These are phyloP conservation scores for Diplazon laetatorius DNA, from an alignment of 2,888 invertebrate species.

Conservation along the genomic window DNA sequence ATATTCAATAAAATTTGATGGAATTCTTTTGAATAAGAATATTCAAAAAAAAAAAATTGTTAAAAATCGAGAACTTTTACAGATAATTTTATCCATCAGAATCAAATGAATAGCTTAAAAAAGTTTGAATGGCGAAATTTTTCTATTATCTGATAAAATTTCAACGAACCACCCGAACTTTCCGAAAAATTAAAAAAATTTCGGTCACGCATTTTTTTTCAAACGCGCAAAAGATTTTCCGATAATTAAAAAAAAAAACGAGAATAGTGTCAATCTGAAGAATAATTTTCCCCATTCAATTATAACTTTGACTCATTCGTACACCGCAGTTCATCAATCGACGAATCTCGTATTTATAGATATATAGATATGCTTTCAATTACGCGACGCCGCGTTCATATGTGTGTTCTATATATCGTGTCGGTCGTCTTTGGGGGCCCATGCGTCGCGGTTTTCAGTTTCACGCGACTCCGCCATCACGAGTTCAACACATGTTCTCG, in stretches of 20 bases:
- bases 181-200: too few relatives aligned
- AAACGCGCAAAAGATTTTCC: neutral
- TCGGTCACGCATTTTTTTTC: too few relatives aligned
- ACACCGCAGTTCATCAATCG: slow-evolving; percentile 34
- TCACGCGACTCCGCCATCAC: neutral
- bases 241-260: neutral
- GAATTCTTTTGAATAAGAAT: too few relatives aligned
- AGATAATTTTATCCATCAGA: too few relatives aligned
- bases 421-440: slow-evolving; percentile 2
- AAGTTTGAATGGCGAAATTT: too few relatives aligned
- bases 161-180: too few relatives aligned
- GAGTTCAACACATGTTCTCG: slow-evolving; percentile 52
- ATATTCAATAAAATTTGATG: too few relatives aligned
- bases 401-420: neutral
- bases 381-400: slow-evolving; percentile 48
- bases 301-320: too few relatives aligned
- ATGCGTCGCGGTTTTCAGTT: slow-evolving; percentile 13
- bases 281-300: neutral
- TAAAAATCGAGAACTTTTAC: too few relatives aligned
- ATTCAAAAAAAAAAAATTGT: too few relatives aligned
- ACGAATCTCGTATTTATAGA: slow-evolving; percentile 58
- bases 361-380: slow-evolving; percentile 55
- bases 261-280: neutral
- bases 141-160: too few relatives aligned
- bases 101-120: too few relatives aligned